Percentiles rank a stretch among this genome's conserved stretches.
phyloP scores from a whole-genome alignment of 2,113 vertebrate species.

The Gallinago paraguaiae region DNA sequence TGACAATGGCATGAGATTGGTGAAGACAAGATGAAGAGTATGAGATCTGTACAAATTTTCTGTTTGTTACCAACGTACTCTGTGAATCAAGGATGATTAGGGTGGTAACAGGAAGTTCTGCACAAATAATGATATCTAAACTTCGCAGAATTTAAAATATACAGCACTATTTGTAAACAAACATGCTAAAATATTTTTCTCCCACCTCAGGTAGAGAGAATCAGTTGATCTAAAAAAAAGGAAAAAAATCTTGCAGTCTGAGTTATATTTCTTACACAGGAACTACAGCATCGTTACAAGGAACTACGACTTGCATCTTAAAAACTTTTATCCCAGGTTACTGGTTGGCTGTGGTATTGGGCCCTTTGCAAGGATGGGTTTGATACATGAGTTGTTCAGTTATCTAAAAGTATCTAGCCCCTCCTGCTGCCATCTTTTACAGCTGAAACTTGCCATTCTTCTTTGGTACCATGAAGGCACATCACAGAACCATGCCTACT shows the following conservation, averaged over 20 bases:
- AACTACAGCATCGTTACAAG: background rate
- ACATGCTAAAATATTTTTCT: background rate
- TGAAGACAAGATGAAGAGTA: background rate
- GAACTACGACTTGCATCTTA: background rate
- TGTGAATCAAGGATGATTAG: background rate
- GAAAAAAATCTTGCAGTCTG: background rate
- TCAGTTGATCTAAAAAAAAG: background rate
- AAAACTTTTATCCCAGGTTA: background rate
- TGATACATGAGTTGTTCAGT: background rate
- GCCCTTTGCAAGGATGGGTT: background rate
- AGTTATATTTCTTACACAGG: background rate
- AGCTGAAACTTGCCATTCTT: background rate
- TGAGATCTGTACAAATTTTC: background rate
- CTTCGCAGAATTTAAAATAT: background rate
- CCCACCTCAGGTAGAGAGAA: background rate
- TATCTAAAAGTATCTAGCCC: background rate
- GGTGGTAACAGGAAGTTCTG: background rate
- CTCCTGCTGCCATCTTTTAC: background rate
- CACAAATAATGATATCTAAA: background rate
- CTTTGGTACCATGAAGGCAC: background rate
- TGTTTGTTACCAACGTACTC: background rate
- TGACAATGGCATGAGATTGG: fast-evolving
- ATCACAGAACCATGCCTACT: background rate
- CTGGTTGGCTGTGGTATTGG: background rate
- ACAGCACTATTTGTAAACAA: background rate